Evolutionary conservation across 2,113 vertebrate genomes (phyloP), one percentile per base, ranked within the genome.

Genomic region (Tyto alba): DNA sequence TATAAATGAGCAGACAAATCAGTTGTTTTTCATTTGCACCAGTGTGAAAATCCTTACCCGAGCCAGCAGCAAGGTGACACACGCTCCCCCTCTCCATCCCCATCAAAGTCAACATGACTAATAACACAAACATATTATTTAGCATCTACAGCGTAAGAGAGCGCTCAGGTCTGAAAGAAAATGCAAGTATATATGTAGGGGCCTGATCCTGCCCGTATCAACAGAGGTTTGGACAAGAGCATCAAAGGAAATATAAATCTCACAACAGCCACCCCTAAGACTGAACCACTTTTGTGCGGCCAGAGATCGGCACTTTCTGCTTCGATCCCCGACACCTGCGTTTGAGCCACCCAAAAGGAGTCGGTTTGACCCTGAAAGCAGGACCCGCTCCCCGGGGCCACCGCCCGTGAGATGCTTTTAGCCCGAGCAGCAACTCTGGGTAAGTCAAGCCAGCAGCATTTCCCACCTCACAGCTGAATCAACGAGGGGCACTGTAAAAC

Each of bases 21-120:
- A 75, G 85, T 87, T 92, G 91, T 74, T 97, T 97, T 91, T 20
- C 91, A 94, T 93, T 95, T 59, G 90, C 95, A 95, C 76, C 91
- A 55, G 50, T 1, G 18, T 38, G 91, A 95, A 96, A 97, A 97
- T 71, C 95, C 75, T 67, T 91, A 57, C 69, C 30, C 0, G 1
- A 82, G 90, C 81, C 92, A 88, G 84, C 92, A 86, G 83, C 84
- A 93, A 96, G 89, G 89, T 57, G 92, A 84, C 92, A 93, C 69
- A 21, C 4, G 4, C 45, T 59, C 40, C 55, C 57, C 62, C 50
- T 21, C 74, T 18, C 43, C 66, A 47, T 47, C 76, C 74, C 73
- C 20, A 1, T 80, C 88, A 53, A 79, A 88, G 72, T 60, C 90
- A 94, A 40, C 86, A 79, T 78, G 87, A 94, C 88, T 92, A 92